Evolutionary conservation across 2,888 invertebrate genomes (phyloP).

Genomic region (Nemoura dubitans): DNA sequence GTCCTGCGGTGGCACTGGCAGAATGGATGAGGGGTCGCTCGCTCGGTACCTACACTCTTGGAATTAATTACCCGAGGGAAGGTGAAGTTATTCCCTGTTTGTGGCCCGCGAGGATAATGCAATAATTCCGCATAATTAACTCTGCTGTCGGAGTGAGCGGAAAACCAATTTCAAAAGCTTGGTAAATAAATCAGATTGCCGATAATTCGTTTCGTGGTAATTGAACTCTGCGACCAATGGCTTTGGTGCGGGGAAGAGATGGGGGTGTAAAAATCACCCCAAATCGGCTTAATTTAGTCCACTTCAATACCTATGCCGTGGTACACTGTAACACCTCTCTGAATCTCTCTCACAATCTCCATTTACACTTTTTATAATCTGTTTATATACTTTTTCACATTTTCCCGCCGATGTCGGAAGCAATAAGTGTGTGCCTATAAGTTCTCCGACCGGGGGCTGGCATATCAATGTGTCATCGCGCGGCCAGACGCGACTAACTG

Average conservation of each 20-base stretch:
- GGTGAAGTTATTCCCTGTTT: neutral
- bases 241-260: neutral
- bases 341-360: neutral
- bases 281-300: too few species aligned
- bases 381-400: neutral
- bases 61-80: constrained; percentile 27
- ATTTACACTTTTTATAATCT: neutral
- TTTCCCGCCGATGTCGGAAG: neutral
- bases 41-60: too few species aligned
- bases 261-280: neutral
- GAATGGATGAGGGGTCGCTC: neutral
- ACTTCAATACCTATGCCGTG: too few species aligned
- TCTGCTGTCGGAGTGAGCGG: neutral
- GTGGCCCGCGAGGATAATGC: neutral
- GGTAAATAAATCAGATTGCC: constrained; percentile 19
- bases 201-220: constrained; percentile 13
- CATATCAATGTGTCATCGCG: neutral
- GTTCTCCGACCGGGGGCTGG: neutral
- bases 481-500: neutral
- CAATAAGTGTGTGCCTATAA: neutral
- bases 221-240: neutral
- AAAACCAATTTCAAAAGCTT: neutral
- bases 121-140: constrained; percentile 4
- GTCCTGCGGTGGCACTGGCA: neutral
- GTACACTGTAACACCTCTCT: neutral